These are phyloP conservation scores for Sylvicola fuscatus DNA, from an alignment of 2,888 invertebrate genomes.

Conservation along the genomic window DNA sequence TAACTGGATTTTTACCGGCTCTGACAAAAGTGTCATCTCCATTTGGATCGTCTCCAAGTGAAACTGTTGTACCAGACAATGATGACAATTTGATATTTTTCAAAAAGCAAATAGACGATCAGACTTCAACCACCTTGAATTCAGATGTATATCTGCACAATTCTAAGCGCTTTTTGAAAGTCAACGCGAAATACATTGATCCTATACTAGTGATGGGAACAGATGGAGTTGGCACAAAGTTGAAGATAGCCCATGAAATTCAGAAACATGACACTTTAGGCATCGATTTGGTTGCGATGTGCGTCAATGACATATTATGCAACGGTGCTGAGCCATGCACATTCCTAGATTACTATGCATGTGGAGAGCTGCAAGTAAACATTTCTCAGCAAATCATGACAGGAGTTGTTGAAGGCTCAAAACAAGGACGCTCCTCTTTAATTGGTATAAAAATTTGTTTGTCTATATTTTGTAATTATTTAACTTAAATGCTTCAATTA, in stretches of 20 bases:
- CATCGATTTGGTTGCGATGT: constrained; percentile 95
- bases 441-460: constrained; percentile 54
- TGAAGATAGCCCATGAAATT: constrained; percentile 71
- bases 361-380: constrained; percentile 53
- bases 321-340: constrained; percentile 92
- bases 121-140: too few species aligned
- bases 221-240: constrained; percentile 96
- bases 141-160: too few species aligned
- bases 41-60: too few species aligned
- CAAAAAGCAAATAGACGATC: too few species aligned
- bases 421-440: constrained; percentile 61
- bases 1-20: too few species aligned
- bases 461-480: too few species aligned
- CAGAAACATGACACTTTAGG: constrained; percentile 66
- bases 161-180: background rate
- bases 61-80: too few species aligned
- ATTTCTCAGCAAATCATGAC: constrained; percentile 40
- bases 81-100: too few species aligned
- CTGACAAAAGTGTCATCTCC: too few species aligned
- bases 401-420: constrained; percentile 71
- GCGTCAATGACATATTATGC: constrained; percentile 90
- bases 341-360: constrained; percentile 88
- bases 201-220: constrained; percentile 85
- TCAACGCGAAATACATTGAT: constrained; percentile 32
- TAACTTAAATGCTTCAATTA: too few species aligned